Base-by-base conservation (phyloP, 2,888 invertebrate species). In the Aromia moschata region DNA sequence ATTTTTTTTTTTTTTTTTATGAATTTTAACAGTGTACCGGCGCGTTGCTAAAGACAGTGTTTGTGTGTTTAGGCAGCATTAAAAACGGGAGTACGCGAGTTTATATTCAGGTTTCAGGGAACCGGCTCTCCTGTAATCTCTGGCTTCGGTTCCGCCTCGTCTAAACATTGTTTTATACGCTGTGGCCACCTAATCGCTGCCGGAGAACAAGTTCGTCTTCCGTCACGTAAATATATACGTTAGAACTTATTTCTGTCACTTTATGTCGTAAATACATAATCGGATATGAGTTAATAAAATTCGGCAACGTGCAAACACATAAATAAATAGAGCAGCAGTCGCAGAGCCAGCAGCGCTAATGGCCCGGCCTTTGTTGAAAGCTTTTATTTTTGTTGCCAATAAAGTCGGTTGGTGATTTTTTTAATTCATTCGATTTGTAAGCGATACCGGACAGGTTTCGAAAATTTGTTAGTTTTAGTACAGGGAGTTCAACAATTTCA, bases 51-150 rank as follows among this genome's bases (percentile, higher is more conserved):
- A 67, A 67, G 63, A 70, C 66, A n/a, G n/a, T 74, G 74, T 74
- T 74, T 74, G 68, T 72, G 61, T 73, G 67, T 73, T 73, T 72
- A 74, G 73, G 71, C 70, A 74, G 73, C 72, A 72, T 72, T 74
- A 73, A 72, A 69, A 71, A 72, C 68, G 64, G 67, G 71, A 68
- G 70, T 74, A 74, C 74, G 74, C 71, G 73, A 69, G 72, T 74
- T 75, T 74, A 75, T 74, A 71, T 77, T 74, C 73, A 64, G 71
- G 69, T 67, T 74, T 74, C 72, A 72, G 62, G 68, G 74, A 77
- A 73, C 74, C 74, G 72, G 73, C 71, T 67, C 71, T 64, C 62
- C 53, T 45, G 58, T 62, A 60, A 62, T 67, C n/a, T n/a, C 62
- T 46, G 58, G 58, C 60, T 62, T 58, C 56, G 55, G 55, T 56